Evolutionary conservation across 2,797 vertebrate genomes (phyloP).

Genomic region (Pantherophis vulpinus): DNA sequence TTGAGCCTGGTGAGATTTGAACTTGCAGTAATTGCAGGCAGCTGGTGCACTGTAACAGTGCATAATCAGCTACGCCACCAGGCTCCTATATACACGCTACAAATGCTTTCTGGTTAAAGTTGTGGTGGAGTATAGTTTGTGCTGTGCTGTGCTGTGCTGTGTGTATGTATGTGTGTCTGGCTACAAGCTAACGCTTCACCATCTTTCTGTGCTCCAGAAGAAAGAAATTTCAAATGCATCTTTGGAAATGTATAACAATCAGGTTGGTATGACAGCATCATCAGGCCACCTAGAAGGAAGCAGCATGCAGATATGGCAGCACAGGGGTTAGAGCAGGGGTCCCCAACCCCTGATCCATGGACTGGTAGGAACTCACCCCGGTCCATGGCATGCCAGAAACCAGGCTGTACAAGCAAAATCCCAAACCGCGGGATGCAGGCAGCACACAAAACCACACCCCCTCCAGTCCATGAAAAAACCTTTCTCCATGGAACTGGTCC

Average conservation of each 20-base stretch:
- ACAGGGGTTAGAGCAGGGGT: not conserved
- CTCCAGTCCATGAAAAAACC: too few species aligned
- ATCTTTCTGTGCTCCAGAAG: not conserved
- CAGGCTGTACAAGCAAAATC: too few species aligned
- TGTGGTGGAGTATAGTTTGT: not conserved
- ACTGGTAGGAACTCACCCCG: too few species aligned
- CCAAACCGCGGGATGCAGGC: too few species aligned
- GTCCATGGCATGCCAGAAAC: too few species aligned
- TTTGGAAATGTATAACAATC: not conserved
- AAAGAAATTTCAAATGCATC: not conserved
- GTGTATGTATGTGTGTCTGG: not conserved
- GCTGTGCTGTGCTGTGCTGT: not conserved
- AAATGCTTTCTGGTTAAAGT: not conserved
- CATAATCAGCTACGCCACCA: too few species aligned
- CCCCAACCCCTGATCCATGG: too few species aligned
- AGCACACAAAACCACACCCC: too few species aligned
- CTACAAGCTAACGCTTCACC: not conserved
- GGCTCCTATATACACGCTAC: not conserved
- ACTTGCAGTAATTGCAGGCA: too few species aligned
- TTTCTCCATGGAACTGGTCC: too few species aligned
- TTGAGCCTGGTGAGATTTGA: too few species aligned
- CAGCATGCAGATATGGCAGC: not conserved
- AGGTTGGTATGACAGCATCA: not conserved
- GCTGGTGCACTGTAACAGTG: too few species aligned
- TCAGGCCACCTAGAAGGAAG: not conserved